phyloP scores from a whole-genome alignment of 2,113 vertebrate genomes.

The Psettodes erumei region DNA sequence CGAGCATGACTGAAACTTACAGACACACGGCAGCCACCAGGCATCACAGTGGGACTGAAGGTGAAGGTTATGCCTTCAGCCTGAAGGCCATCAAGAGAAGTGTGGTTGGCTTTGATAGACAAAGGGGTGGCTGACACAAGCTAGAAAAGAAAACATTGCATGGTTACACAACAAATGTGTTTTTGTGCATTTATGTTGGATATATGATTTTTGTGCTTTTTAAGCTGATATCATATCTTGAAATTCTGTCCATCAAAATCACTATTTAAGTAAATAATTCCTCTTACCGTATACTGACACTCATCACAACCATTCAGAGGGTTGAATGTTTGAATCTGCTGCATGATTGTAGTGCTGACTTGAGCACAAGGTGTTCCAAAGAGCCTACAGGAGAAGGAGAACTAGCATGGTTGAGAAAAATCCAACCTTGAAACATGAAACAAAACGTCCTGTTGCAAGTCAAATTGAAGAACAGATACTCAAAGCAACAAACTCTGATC shows the following conservation, averaged over 20 bases:
- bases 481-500: neutral
- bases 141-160: conserved; percentile 14
- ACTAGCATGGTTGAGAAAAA: neutral
- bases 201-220: too few species aligned
- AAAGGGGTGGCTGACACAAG: conserved; percentile 23
- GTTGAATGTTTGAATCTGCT: conserved; percentile 47
- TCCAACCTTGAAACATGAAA: neutral
- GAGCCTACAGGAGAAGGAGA: conserved; percentile 26
- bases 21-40: conserved; percentile 26
- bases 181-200: neutral
- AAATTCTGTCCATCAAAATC: too few species aligned
- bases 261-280: neutral
- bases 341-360: conserved; percentile 5
- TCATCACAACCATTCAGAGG: conserved; percentile 28
- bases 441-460: neutral
- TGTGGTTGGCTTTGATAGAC: conserved; percentile 49
- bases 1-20: conserved; percentile 8
- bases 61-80: conserved; percentile 35
- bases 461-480: neutral
- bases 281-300: conserved; percentile 46
- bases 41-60: neutral
- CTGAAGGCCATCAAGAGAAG: conserved; percentile 19
- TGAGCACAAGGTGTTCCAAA: conserved; percentile 41
- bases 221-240: neutral
- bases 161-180: neutral